Conservation (phyloP, 2,797 vertebrate genomes). For the Cyprinodon diabolis region DNA sequence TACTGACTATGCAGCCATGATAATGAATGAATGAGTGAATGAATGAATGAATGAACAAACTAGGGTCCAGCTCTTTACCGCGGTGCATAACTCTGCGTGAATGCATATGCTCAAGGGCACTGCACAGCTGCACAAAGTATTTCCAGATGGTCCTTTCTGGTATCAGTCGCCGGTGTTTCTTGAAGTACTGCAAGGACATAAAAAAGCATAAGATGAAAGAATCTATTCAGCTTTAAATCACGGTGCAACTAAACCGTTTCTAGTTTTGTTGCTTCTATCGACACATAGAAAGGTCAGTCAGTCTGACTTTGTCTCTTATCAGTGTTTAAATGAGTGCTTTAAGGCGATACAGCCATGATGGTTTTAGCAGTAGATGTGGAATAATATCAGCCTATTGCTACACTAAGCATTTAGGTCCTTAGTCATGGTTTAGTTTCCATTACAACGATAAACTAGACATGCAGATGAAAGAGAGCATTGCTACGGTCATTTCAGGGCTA, state of each 20-base stretch:
- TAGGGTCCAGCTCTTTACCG: conserved; percentile 73
- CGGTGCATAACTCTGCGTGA: conserved; percentile 95
- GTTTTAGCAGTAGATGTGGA: too few relatives aligned
- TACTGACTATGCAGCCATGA: too few relatives aligned
- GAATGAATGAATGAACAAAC: neutral
- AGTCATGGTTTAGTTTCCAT: too few relatives aligned
- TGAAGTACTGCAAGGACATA: conserved; percentile 86
- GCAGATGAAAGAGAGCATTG: too few relatives aligned
- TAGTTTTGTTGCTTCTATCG: neutral
- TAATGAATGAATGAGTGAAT: neutral
- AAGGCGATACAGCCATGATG: too few relatives aligned
- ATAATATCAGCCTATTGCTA: too few relatives aligned
- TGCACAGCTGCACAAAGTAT: conserved; percentile 97
- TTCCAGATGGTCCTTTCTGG: conserved; percentile 98
- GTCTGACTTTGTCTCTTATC: too few relatives aligned
- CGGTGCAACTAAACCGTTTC: neutral
- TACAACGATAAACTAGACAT: too few relatives aligned
- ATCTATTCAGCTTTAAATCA: neutral
- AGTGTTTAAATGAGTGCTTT: too few relatives aligned
- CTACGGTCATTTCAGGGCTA: too few relatives aligned
- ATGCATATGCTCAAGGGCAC: conserved; percentile 96
- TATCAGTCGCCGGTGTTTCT: conserved; percentile 93
- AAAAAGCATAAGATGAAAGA: neutral
- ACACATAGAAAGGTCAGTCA: neutral
- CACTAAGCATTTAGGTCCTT: too few relatives aligned